Evolutionary conservation across 2,888 invertebrate species (phyloP).

Genomic region (Drosophila gaucha): DNA sequence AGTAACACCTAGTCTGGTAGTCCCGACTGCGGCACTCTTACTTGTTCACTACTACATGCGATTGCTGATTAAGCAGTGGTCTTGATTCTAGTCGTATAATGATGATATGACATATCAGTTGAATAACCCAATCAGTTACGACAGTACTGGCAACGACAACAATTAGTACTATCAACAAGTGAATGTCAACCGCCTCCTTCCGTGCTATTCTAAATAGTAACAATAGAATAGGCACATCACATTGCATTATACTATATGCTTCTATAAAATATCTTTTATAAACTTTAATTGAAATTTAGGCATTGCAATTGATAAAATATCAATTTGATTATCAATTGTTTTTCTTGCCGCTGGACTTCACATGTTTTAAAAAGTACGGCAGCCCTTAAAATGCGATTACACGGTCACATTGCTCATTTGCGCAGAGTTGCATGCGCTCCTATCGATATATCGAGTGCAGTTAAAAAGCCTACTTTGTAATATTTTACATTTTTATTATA

Average conservation of each 20-base stretch:
- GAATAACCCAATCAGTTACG: constrained; percentile 46
- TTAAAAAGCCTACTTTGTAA: neutral
- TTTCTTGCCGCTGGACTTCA: neutral
- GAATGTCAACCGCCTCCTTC: constrained; percentile 9
- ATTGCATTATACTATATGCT: neutral
- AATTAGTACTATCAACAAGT: constrained; percentile 36
- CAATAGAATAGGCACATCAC: neutral
- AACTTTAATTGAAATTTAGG: neutral
- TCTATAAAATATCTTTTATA: neutral
- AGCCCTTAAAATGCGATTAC: neutral
- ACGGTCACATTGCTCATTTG: constrained; percentile 11
- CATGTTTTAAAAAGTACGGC: neutral
- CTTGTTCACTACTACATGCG: constrained; percentile 14
- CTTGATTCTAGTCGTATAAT: constrained; percentile 30
- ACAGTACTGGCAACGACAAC: constrained; percentile 23
- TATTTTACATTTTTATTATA: neutral
- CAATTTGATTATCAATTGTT: neutral
- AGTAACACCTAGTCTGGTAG: neutral
- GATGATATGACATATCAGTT: constrained; percentile 37
- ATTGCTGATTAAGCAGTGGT: constrained; percentile 39
- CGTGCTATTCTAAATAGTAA: neutral
- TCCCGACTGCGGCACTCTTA: neutral
- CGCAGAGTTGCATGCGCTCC: neutral
- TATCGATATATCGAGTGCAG: constrained; percentile 18
- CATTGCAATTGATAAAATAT: neutral